A percentile compares a stretch with the other conserved stretches of the same genome.
Conservation (phyloP, 2,113 vertebrate species). For the Tretioscincus oriximinensis region DNA sequence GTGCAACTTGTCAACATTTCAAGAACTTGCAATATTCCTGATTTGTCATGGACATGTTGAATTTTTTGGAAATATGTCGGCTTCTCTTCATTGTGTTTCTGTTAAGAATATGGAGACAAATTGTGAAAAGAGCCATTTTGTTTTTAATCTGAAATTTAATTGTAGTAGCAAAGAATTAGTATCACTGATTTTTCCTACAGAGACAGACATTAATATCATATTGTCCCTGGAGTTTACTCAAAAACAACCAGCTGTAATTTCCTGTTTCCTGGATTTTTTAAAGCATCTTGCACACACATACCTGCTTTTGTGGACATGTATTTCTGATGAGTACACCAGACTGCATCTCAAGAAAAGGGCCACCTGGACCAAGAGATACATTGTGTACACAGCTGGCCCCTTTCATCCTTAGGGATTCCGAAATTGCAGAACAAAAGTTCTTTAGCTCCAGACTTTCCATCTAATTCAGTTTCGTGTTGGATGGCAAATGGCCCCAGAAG, state of each 20-base stretch:
- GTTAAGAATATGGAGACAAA: slow-evolving; percentile 45
- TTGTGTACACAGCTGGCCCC: no score
- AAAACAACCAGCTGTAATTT: slow-evolving; percentile 62
- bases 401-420: no score
- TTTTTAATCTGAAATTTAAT: slow-evolving; percentile 63
- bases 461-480: no score
- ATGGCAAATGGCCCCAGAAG: no score
- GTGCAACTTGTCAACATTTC: slow-evolving; percentile 48
- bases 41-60: slow-evolving; percentile 45
- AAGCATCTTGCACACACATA: slow-evolving; percentile 23
- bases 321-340: no score
- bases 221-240: slow-evolving; percentile 9
- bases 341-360: no score
- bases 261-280: slow-evolving; percentile 50
- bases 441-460: no score
- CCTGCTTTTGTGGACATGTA: not conserved
- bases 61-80: slow-evolving; percentile 39
- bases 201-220: slow-evolving; percentile 59
- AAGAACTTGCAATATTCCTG: slow-evolving; percentile 33
- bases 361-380: no score
- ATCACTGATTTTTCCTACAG: slow-evolving; percentile 35
- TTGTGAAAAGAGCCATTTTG: slow-evolving; percentile 29
- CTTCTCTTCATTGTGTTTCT: slow-evolving; percentile 42
- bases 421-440: no score
- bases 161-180: slow-evolving; percentile 50